phyloP scores from a whole-genome alignment of 2,888 invertebrate genomes.

The Agonum fuliginosum region DNA sequence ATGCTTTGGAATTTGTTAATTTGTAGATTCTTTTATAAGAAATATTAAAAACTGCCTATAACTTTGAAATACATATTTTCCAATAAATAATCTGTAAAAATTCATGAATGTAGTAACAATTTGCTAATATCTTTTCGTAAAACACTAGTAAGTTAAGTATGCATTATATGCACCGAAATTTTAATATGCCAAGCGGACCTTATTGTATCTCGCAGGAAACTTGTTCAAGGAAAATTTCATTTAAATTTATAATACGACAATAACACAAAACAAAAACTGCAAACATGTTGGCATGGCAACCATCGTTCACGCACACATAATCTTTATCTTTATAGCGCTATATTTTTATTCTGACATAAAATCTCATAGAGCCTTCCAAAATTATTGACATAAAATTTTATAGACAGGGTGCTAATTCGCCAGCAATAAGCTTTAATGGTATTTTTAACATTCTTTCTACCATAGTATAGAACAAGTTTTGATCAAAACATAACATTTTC shows the following conservation, averaged over 20 bases:
- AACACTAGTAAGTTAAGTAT: too few relatives aligned
- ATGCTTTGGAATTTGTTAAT: too few relatives aligned
- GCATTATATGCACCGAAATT: background rate
- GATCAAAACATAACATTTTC: background rate
- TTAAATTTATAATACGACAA: conserved; percentile 31
- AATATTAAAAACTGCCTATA: too few relatives aligned
- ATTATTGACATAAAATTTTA: background rate
- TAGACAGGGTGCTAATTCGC: background rate
- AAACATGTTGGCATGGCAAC: conserved; percentile 15
- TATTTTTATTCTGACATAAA: conserved; percentile 16
- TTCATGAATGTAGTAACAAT: too few relatives aligned
- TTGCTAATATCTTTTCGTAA: too few relatives aligned
- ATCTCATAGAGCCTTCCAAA: background rate
- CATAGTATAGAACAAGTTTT: background rate
- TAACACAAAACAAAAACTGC: conserved; percentile 20
- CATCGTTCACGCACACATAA: conserved; percentile 4
- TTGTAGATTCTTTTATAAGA: too few relatives aligned
- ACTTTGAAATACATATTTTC: too few relatives aligned
- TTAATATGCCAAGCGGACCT: background rate
- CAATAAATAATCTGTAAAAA: too few relatives aligned
- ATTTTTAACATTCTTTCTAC: background rate
- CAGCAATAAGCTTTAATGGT: background rate
- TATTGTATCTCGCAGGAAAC: background rate
- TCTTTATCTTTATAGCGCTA: conserved; percentile 21
- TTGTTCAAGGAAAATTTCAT: conserved; percentile 14